phyloP scores from a whole-genome alignment of 2,113 vertebrate species.

The Potamarius usumacintae region DNA sequence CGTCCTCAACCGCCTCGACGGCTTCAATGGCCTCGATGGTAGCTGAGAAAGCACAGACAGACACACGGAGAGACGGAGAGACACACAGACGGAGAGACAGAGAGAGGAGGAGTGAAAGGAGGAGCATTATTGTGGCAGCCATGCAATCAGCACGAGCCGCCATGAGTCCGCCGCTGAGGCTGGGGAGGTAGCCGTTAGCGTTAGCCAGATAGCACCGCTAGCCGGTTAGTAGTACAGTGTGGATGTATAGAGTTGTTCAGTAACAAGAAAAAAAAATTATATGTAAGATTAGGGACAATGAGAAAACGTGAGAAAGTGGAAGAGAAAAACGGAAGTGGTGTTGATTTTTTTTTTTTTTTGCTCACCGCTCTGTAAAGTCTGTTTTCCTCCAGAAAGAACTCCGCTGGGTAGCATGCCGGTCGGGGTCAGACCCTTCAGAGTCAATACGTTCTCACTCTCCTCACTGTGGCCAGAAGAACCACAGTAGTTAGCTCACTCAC shows the following conservation, averaged over 20 bases:
- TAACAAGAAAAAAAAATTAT: not conserved
- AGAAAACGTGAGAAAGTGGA: not conserved
- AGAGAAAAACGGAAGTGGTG: not conserved
- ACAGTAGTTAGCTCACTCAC: constrained; percentile 3
- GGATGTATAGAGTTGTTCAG: constrained; percentile 10
- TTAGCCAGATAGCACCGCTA: constrained; percentile 42
- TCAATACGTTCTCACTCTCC: constrained; percentile 83
- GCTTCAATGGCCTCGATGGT: constrained; percentile 67
- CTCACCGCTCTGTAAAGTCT: constrained; percentile 82
- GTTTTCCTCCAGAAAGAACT: constrained; percentile 79
- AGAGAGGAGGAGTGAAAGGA: constrained; percentile 54
- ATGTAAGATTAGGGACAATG: not conserved
- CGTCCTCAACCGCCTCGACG: constrained; percentile 64
- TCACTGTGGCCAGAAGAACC: constrained; percentile 62
- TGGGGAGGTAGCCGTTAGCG: constrained; percentile 46
- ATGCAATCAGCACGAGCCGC: constrained; percentile 51
- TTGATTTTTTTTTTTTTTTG: constrained; percentile 36
- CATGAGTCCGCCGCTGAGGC: constrained; percentile 39
- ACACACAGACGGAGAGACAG: constrained; percentile 42
- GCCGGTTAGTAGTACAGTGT: constrained; percentile 44
- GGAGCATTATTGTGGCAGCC: constrained; percentile 55
- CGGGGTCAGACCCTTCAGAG: constrained; percentile 80
- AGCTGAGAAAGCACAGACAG: constrained; percentile 58
- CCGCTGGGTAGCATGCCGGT: constrained; percentile 82
- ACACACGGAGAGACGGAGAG: constrained; percentile 47